phyloP scores from a whole-genome alignment of 2,888 invertebrate genomes.

The Ornithoptera alexandrae region DNA sequence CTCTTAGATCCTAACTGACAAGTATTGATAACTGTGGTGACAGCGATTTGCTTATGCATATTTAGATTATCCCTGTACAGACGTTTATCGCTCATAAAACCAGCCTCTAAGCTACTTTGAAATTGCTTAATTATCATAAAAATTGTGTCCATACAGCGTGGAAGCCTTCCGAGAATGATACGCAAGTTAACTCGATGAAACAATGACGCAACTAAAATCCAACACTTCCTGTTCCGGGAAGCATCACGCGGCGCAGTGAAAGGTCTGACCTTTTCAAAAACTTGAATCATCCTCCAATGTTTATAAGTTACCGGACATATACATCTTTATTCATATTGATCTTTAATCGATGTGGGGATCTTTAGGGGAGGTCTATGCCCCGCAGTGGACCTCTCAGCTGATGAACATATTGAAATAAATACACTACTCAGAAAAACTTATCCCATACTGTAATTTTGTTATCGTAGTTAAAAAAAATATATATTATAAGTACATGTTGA shows the following conservation, averaged over 20 bases:
- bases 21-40: constrained; percentile 9
- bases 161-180: background rate
- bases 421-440: too few relatives aligned
- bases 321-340: background rate
- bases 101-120: too few relatives aligned
- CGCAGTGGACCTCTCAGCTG: too few relatives aligned
- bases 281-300: background rate
- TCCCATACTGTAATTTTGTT: too few relatives aligned
- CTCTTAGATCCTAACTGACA: constrained; percentile 1
- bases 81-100: background rate
- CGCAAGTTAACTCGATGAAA: background rate
- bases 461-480: too few relatives aligned
- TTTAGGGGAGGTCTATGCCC: too few relatives aligned
- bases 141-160: background rate
- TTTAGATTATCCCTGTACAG: constrained; percentile 6
- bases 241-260: background rate
- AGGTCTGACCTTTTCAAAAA: constrained; percentile 2
- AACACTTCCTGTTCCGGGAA: background rate
- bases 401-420: too few relatives aligned
- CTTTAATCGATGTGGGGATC: too few relatives aligned
- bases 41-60: constrained; percentile 6
- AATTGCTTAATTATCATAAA: background rate
- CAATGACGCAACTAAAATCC: constrained; percentile 1
- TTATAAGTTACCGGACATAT: background rate
- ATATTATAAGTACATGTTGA: too few relatives aligned